Evolutionary conservation across 2,113 vertebrate species (phyloP), one percentile per base, ranked within the genome.

Genomic region (Aldabrachelys gigantea): DNA sequence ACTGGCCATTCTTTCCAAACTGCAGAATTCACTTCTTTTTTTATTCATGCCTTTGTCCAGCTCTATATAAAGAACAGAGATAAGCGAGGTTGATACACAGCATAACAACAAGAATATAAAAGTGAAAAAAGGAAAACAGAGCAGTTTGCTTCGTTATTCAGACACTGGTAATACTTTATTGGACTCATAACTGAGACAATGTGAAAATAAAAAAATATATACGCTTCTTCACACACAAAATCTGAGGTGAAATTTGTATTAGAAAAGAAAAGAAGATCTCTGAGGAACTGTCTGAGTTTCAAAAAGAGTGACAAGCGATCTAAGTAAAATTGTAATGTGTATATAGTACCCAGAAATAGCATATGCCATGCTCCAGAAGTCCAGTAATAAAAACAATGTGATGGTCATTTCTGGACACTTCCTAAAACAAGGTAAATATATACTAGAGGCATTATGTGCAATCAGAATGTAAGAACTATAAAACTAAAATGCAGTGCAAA

Each of bases 261-360:
- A 50, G 25, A 91, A 80, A 76, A 76, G 41, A 31, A 80, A 76
- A 76, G 11, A 24, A 72, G 57, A 2, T 81, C 5, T 1, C 4
- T 0, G 1, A n/a, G 8, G 3, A 83, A 57, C 57, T 78, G 52
- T 94, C 91, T 93, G 90, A 83, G 85, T 17, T 57, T n/a, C 5
- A 65, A 29, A 82, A 27, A 41, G 38, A 24, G 19, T 76, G 14
- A 25, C 0, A 0, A 9, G 2, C 62, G 1, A 10, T 53, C 24
- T 38, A 76, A 56, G 72, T 49, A 47, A 35, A 95, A 78, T 10
- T 59, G 41, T 41, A 47, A 75, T 56, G 19, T 2, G 2, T 90
- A 19, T 72, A 91, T 82, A 10, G 4, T 89, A 19, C 47, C 57
- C 29, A 85, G 87, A 89, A 92, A 82, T 69, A 84, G 62, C 2